These are phyloP conservation scores for Euspilapteryx auroguttella DNA, from an alignment of 2,888 invertebrate species.

Conservation along the genomic window DNA sequence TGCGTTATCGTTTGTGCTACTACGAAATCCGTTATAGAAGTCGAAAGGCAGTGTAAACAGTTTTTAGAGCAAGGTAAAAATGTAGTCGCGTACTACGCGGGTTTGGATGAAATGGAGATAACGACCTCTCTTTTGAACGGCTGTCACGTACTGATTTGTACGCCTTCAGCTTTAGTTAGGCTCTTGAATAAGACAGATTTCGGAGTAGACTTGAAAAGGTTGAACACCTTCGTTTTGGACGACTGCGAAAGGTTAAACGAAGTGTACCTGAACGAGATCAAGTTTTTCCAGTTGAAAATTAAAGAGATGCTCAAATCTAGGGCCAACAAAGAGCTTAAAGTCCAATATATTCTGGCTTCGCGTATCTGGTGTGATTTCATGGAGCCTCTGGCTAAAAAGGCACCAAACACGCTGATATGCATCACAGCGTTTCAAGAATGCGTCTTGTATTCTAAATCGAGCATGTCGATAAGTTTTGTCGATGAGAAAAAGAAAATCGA, in stretches of 20 bases:
- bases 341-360: conserved; percentile 64
- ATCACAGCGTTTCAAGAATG: conserved; percentile 77
- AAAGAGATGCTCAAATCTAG: conserved; percentile 41
- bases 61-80: conserved; percentile 29
- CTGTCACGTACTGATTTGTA: conserved; percentile 72
- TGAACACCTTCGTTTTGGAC: conserved; percentile 71
- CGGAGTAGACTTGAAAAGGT: conserved; percentile 59
- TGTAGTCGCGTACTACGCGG: conserved; percentile 38
- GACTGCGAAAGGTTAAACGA: conserved; percentile 66
- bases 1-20: conserved; percentile 69
- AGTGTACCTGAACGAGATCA: conserved; percentile 48
- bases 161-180: conserved; percentile 60
- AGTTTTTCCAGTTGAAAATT: conserved; percentile 33
- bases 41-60: conserved; percentile 33
- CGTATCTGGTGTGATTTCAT: conserved; percentile 67
- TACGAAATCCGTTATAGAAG: conserved; percentile 51
- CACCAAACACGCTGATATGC: conserved; percentile 65
- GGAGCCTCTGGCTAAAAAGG: conserved; percentile 51
- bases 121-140: conserved; percentile 61
- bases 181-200: conserved; percentile 31
- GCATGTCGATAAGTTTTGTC: conserved; percentile 30
- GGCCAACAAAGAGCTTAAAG: conserved; percentile 31
- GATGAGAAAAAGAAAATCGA: conserved; percentile 37
- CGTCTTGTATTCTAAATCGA: conserved; percentile 66
- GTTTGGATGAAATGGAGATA: conserved; percentile 27